Evolutionary conservation across 2,113 vertebrate species (phyloP).

Genomic region (Prunella fulvescens): DNA sequence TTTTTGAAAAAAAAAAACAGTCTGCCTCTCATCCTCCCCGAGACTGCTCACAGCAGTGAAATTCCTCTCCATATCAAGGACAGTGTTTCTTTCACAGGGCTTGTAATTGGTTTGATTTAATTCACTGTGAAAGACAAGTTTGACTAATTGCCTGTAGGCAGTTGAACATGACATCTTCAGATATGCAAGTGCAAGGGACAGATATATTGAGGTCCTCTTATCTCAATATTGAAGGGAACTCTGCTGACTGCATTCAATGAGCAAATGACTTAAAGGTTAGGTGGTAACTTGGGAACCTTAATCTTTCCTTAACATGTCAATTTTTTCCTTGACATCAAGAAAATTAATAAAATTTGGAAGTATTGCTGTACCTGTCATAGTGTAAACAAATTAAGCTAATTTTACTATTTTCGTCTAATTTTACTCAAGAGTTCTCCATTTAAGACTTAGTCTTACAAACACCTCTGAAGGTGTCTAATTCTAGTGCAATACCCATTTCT

Average conservation of each 20-base stretch:
- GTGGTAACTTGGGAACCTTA: not conserved
- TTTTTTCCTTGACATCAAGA: not conserved
- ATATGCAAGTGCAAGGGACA: not conserved
- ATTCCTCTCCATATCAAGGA: not conserved
- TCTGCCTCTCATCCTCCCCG: not conserved
- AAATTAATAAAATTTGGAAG: not conserved
- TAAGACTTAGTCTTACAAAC: not conserved
- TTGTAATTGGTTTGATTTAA: not conserved
- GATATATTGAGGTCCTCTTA: not conserved
- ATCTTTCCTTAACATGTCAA: not conserved
- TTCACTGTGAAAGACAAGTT: not conserved
- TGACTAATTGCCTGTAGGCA: not conserved
- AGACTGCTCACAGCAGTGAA: not conserved
- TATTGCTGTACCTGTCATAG: not conserved
- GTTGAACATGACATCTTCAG: not conserved
- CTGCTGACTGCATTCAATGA: not conserved
- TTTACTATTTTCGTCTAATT: not conserved
- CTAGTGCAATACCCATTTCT: not conserved
- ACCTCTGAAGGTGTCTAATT: not conserved
- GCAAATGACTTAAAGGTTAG: not conserved
- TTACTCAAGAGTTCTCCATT: not conserved
- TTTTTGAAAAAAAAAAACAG: not conserved
- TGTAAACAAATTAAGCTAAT: not conserved
- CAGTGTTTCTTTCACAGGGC: not conserved
- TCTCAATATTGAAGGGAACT: not conserved